Conservation (phyloP, 2,797 vertebrate species). For the Babyrousa celebensis region DNA sequence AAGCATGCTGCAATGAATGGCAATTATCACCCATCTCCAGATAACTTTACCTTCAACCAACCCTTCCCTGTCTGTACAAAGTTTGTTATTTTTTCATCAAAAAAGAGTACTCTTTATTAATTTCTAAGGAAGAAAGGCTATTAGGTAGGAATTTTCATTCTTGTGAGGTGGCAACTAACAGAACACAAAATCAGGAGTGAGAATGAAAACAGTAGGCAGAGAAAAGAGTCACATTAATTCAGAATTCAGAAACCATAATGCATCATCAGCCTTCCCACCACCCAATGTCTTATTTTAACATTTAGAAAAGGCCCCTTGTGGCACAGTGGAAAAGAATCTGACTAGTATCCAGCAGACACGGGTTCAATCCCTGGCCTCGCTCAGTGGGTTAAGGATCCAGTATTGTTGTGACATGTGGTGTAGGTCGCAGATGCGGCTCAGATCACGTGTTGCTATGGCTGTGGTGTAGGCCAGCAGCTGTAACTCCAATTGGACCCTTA, state of each 20-base stretch:
- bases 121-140: constrained; percentile 34
- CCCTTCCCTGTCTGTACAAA: neutral
- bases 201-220: neutral
- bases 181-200: constrained; percentile 26
- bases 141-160: constrained; percentile 49
- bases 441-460: too few relatives aligned
- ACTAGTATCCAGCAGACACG: too few relatives aligned
- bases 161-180: constrained; percentile 4
- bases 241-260: neutral
- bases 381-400: too few relatives aligned
- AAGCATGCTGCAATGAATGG: neutral
- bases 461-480: too few relatives aligned
- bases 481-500: too few relatives aligned
- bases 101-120: constrained; percentile 19
- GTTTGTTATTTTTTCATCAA: constrained; percentile 25
- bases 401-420: too few relatives aligned
- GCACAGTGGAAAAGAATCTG: too few relatives aligned
- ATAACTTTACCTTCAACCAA: constrained; percentile 20
- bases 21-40: constrained; percentile 14
- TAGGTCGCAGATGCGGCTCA: too few relatives aligned
- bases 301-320: neutral
- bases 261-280: neutral
- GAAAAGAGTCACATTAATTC: neutral
- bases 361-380: too few relatives aligned
- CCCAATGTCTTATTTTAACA: constrained; percentile 3